phyloP scores from a whole-genome alignment of 2,888 invertebrate species.

The Caenorhabditis sp. region DNA sequence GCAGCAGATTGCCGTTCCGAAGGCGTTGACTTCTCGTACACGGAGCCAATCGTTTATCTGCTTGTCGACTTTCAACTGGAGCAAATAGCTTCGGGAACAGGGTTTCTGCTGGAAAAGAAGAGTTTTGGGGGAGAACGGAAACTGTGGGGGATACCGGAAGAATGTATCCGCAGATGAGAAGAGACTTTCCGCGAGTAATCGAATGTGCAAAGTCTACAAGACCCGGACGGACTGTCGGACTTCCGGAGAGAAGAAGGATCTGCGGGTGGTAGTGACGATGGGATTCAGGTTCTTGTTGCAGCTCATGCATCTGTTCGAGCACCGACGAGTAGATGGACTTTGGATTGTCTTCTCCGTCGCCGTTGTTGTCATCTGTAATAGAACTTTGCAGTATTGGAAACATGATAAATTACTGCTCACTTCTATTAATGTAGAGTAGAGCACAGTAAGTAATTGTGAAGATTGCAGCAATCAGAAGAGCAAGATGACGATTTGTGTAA shows the following conservation, averaged over 20 bases:
- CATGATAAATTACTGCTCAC: constrained; percentile 5
- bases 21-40: constrained; percentile 55
- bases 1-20: constrained; percentile 60
- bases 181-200: constrained; percentile 72
- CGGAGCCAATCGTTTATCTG: constrained; percentile 61
- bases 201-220: constrained; percentile 76
- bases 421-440: constrained; percentile 33
- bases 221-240: constrained; percentile 75
- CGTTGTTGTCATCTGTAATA: constrained; percentile 21
- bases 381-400: neutral
- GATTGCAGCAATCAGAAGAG: constrained; percentile 27
- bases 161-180: constrained; percentile 75
- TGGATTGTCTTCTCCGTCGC: constrained; percentile 34
- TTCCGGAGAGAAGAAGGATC: constrained; percentile 76
- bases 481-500: constrained; percentile 48
- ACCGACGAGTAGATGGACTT: constrained; percentile 43
- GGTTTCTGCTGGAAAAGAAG: constrained; percentile 53
- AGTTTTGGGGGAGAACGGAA: neutral
- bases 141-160: constrained; percentile 66
- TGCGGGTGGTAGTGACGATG: constrained; percentile 63
- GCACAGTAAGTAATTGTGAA: constrained; percentile 41
- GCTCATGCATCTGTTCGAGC: constrained; percentile 55
- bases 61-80: constrained; percentile 62
- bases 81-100: constrained; percentile 55
- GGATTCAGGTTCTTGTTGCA: constrained; percentile 51